Percentiles rank a stretch among this genome's conserved stretches.
These are phyloP conservation scores for Apostichopus californicus DNA, from an alignment of 35 echinoderm and acorn worm species.

Conservation along the genomic window DNA sequence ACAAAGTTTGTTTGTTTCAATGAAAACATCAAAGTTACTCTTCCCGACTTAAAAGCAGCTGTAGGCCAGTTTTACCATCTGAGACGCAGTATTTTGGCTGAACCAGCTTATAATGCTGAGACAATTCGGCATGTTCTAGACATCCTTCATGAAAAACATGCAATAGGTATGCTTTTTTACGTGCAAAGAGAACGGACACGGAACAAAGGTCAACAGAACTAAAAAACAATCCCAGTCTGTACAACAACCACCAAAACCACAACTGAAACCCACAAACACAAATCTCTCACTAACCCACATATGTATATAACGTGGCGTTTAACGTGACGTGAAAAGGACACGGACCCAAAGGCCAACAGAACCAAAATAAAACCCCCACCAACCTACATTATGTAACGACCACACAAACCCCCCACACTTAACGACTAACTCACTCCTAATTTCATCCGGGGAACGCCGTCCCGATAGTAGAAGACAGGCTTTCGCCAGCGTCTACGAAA, in stretches of 20 bases:
- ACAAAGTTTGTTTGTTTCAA: no score
- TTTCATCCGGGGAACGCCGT: not conserved
- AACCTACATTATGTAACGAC: no score
- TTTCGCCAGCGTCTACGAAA: conserved; percentile 13
- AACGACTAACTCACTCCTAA: conserved; percentile 14
- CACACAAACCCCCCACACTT: not conserved
- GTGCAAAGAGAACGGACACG: not conserved
- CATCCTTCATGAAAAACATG: conserved; percentile 45
- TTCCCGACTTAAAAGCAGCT: no score
- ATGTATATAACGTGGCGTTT: not conserved
- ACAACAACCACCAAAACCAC: no score
- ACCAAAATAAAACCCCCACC: no score
- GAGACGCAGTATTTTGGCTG: conserved; percentile 13
- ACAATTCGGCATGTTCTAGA: conserved; percentile 34
- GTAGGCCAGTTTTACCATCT: no score
- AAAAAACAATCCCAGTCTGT: no score
- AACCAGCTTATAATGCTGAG: conserved; percentile 38
- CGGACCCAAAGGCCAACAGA: no score
- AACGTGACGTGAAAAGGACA: no score
- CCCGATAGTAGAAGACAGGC: conserved; percentile 26
- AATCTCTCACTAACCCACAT: not conserved
- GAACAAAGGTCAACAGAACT: no score
- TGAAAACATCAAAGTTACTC: no score
- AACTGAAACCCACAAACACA: no score
- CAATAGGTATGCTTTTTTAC: not conserved